phyloP scores from a whole-genome alignment of 2,113 vertebrate species.

The Campylorhamphus procurvoides region DNA sequence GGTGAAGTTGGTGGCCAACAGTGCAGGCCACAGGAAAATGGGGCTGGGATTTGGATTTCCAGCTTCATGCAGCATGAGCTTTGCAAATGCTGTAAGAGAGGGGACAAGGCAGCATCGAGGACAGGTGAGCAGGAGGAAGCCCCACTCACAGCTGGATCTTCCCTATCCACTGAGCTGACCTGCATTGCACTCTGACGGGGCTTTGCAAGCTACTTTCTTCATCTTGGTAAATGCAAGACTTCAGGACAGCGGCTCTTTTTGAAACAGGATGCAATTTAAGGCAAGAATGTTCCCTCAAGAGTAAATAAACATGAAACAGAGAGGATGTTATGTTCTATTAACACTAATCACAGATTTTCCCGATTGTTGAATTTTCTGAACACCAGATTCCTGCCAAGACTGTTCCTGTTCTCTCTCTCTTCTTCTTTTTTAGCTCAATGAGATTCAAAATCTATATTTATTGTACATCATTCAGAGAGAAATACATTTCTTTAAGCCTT shows the following conservation, averaged over 20 bases:
- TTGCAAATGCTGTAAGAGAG: not conserved
- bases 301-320: constrained; percentile 49
- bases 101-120: not conserved
- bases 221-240: not conserved
- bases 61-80: not conserved
- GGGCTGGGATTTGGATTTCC: not conserved
- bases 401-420: not conserved
- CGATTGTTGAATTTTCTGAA: not conserved
- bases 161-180: not conserved
- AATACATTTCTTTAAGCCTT: not conserved
- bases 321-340: constrained; percentile 55
- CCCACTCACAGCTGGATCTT: not conserved
- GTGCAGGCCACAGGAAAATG: not conserved
- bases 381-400: not conserved
- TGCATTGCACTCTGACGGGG: not conserved
- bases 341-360: not conserved
- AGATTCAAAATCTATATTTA: not conserved
- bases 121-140: not conserved
- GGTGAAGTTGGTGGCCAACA: not conserved
- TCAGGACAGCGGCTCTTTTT: not conserved
- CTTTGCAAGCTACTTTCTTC: not conserved
- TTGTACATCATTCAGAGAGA: not conserved
- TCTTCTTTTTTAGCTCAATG: not conserved
- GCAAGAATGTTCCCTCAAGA: constrained; percentile 56
- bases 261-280: constrained; percentile 47